phyloP scores from a whole-genome alignment of 2,888 invertebrate genomes.

The Magallana nippona region DNA sequence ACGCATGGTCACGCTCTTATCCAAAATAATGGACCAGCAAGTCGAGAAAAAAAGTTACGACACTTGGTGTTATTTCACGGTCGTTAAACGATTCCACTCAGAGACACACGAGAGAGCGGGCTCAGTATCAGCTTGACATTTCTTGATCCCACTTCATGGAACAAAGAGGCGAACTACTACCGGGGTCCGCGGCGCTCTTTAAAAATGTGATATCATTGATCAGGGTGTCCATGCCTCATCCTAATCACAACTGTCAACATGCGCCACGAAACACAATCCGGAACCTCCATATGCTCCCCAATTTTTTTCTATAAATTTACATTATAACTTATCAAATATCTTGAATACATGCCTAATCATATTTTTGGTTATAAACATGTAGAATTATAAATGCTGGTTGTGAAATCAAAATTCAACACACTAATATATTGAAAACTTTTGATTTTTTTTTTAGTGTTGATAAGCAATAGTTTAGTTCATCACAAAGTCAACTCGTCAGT shows the following conservation, averaged over 20 bases:
- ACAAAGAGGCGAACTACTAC: background rate
- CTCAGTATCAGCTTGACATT: constrained; percentile 22
- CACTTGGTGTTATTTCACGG: background rate
- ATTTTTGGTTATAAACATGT: too few relatives aligned
- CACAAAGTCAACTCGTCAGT: too few relatives aligned
- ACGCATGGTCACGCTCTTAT: constrained; percentile 7
- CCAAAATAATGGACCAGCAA: background rate
- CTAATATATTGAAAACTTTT: too few relatives aligned
- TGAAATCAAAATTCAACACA: too few relatives aligned
- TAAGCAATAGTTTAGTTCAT: too few relatives aligned
- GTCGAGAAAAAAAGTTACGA: background rate
- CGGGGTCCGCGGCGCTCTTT: background rate
- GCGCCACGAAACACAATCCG: background rate
- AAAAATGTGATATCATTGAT: constrained; percentile 30
- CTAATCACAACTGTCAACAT: constrained; percentile 33
- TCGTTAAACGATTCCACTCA: background rate
- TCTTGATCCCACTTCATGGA: constrained; percentile 1
- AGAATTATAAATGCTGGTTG: too few relatives aligned
- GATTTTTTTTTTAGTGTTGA: too few relatives aligned
- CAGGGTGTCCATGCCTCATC: constrained; percentile 16
- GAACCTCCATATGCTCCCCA: background rate
- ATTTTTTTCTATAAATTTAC: too few relatives aligned
- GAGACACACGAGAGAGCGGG: background rate
- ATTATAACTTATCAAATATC: too few relatives aligned
- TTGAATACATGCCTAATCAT: too few relatives aligned